A percentile compares a stretch with the other conserved stretches of the same genome.
phyloP scores from a whole-genome alignment of 1,140 invertebrate genomes.

The Asobara japonica region DNA sequence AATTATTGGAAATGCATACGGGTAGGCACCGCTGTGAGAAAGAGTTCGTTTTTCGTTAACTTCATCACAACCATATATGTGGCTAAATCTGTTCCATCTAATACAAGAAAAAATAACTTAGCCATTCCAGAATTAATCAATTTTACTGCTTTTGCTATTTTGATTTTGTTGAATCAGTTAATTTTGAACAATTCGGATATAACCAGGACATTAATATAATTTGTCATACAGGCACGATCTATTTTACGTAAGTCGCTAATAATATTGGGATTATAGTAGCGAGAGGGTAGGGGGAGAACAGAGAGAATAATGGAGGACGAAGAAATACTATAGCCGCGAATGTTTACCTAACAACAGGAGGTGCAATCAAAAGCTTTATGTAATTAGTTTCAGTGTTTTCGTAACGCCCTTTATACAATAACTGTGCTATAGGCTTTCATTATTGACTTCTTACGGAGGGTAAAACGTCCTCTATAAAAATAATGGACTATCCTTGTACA shows the following conservation, averaged over 20 bases:
- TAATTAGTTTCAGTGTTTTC: not conserved
- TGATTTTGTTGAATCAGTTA: too few relatives aligned
- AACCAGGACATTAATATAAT: not conserved
- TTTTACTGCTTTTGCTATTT: not conserved
- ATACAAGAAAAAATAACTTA: too few relatives aligned
- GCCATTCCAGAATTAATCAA: too few relatives aligned
- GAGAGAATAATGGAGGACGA: not conserved
- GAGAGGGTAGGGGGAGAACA: not conserved
- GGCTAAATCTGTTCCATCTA: too few relatives aligned
- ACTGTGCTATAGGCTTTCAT: not conserved
- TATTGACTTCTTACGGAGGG: not conserved
- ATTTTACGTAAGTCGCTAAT: not conserved
- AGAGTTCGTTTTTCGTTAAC: constrained; percentile 16
- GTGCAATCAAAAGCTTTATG: not conserved
- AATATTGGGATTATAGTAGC: not conserved
- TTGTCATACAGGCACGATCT: not conserved
- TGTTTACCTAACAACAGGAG: not conserved
- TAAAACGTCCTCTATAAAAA: not conserved
- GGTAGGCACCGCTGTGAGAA: constrained; percentile 34
- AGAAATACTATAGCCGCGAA: not conserved
- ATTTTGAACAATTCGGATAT: not conserved
- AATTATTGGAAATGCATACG: not conserved
- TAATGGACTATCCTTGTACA: too few relatives aligned
- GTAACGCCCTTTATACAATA: not conserved
- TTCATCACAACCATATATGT: not conserved